These are phyloP conservation scores for Ligdia adustata DNA, from an alignment of 2,888 invertebrate genomes.

Conservation along the genomic window DNA sequence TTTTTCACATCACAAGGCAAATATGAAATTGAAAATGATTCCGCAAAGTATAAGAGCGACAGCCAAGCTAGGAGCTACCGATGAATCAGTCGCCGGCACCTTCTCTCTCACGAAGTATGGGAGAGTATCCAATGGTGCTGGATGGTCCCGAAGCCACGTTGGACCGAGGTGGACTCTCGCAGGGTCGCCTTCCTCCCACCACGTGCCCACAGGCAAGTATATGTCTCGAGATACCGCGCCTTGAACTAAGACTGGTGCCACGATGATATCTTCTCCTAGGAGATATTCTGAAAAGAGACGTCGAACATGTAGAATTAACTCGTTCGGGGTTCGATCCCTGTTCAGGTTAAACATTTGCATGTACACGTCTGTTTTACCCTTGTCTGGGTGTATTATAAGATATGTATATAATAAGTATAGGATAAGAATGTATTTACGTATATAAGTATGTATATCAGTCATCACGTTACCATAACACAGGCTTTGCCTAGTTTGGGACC, in stretches of 20 bases:
- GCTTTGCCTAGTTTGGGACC: too few species aligned
- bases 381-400: too few species aligned
- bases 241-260: conserved; percentile 89
- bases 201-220: conserved; percentile 89
- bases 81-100: conserved; percentile 32
- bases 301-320: too few species aligned
- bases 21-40: conserved; percentile 38
- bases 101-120: conserved; percentile 85
- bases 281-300: conserved; percentile 88
- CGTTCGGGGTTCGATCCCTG: too few species aligned
- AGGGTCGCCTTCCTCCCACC: conserved; percentile 86
- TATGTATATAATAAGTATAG: too few species aligned
- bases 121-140: conserved; percentile 86
- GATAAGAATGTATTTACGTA: too few species aligned
- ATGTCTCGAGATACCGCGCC: conserved; percentile 86
- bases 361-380: too few species aligned
- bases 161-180: conserved; percentile 81
- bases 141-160: conserved; percentile 84
- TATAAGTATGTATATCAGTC: too few species aligned
- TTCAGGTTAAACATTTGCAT: too few species aligned
- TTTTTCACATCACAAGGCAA: conserved; percentile 9
- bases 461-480: too few species aligned
- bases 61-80: conserved; percentile 41
- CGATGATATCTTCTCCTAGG: conserved; percentile 89
- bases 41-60: conserved; percentile 46